Conservation (phyloP, 2,113 vertebrate genomes). For the Arenaria interpres region DNA sequence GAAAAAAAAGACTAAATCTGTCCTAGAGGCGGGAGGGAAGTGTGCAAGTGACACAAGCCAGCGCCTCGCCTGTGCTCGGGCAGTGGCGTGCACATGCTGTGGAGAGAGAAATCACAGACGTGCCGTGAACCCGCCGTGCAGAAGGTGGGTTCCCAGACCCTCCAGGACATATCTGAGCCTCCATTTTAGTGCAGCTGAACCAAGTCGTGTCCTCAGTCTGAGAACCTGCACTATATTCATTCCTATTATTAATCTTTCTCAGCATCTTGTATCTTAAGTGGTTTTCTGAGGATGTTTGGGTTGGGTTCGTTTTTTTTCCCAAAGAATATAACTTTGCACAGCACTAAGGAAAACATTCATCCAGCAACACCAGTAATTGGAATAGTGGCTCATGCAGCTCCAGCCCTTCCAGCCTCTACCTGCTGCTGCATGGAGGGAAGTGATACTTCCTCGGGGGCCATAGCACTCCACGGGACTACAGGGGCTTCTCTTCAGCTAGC, state of each 20-base stretch:
- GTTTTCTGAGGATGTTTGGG: constrained; percentile 1
- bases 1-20: neutral
- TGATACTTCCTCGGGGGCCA: neutral
- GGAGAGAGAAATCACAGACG: neutral
- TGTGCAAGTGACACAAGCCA: constrained; percentile 13
- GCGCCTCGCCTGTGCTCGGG: neutral
- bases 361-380: constrained; percentile 15
- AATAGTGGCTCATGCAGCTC: neutral
- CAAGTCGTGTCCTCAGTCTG: neutral
- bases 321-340: neutral
- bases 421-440: neutral
- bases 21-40: neutral
- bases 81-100: neutral
- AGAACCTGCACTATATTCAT: neutral
- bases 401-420: neutral
- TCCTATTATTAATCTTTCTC: constrained; percentile 5
- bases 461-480: neutral
- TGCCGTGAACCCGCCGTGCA: neutral
- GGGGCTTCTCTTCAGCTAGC: neutral
- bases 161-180: neutral
- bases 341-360: constrained; percentile 22
- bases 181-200: neutral
- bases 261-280: neutral
- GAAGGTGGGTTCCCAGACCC: neutral
- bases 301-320: neutral